A percentile compares a stretch with the other conserved stretches of the same genome.
Evolutionary conservation across 2,797 vertebrate genomes (phyloP).

Genomic region (Trachurus trachurus): DNA sequence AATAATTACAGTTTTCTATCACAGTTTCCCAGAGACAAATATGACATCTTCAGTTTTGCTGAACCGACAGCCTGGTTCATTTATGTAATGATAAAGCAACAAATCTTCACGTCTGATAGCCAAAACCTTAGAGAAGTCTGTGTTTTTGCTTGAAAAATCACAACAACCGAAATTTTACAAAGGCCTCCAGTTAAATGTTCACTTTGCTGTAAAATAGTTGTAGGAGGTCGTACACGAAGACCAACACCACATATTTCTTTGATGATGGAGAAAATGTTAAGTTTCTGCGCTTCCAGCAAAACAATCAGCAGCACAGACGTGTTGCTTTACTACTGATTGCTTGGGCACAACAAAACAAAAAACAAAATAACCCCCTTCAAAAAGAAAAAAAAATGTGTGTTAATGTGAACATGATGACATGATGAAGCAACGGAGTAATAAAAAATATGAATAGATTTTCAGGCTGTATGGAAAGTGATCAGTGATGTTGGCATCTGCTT

Average conservation of each 20-base stretch:
- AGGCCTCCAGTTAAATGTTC: neutral
- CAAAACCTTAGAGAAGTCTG: neutral
- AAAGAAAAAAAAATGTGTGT: neutral
- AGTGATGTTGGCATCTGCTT: neutral
- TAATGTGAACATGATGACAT: neutral
- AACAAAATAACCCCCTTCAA: neutral
- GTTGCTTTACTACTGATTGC: neutral
- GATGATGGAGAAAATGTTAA: neutral
- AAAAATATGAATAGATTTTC: neutral
- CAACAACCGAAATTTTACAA: neutral
- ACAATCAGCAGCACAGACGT: neutral
- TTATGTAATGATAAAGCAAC: neutral
- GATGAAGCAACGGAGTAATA: neutral
- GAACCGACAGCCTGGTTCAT: neutral
- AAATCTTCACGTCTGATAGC: neutral
- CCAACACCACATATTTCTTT: neutral
- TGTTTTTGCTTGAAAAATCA: neutral
- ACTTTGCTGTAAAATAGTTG: neutral
- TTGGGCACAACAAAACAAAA: neutral
- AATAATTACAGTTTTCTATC: neutral
- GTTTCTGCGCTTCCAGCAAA: no score
- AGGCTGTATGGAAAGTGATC: neutral
- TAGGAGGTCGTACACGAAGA: no score
- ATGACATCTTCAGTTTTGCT: neutral
- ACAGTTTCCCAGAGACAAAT: neutral